Percentiles rank a stretch among this genome's conserved stretches.
Evolutionary conservation across 2,113 vertebrate genomes (phyloP).

Genomic region (Siniperca knerii): DNA sequence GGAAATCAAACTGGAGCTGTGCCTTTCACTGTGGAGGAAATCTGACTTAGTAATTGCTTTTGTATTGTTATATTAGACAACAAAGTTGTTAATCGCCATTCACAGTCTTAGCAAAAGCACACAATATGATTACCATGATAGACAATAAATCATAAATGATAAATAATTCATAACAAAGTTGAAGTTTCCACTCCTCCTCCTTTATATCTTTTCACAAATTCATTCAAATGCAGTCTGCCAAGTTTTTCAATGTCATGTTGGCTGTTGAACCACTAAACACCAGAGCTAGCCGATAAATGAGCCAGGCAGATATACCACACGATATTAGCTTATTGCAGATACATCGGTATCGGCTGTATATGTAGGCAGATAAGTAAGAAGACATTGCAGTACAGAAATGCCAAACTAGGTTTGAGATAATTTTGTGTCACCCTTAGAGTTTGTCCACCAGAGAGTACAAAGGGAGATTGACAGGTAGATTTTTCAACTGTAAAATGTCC

Average conservation of each 20-base stretch:
- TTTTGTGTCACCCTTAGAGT: neutral
- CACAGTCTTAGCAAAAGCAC: too few species aligned
- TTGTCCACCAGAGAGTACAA: neutral
- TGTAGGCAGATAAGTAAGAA: neutral
- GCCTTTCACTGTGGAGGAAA: neutral
- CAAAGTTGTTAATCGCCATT: too few species aligned
- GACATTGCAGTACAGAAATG: neutral
- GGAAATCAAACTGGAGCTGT: neutral
- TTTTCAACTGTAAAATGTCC: neutral
- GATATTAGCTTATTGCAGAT: neutral
- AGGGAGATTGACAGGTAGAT: neutral
- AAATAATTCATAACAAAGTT: constrained; percentile 4
- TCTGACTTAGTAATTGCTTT: neutral
- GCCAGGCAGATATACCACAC: neutral
- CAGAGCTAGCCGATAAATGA: neutral
- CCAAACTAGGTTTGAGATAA: neutral
- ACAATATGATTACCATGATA: neutral
- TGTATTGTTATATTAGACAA: neutral
- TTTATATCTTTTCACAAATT: neutral
- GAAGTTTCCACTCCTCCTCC: neutral
- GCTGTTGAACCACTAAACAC: neutral
- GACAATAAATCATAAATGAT: neutral
- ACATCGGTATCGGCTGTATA: neutral
- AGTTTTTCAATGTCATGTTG: neutral
- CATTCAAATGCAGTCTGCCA: neutral